Percentiles rank a stretch among this genome's conserved stretches.
phyloP scores from a whole-genome alignment of 2,888 invertebrate species.

The Cantharis rustica region DNA sequence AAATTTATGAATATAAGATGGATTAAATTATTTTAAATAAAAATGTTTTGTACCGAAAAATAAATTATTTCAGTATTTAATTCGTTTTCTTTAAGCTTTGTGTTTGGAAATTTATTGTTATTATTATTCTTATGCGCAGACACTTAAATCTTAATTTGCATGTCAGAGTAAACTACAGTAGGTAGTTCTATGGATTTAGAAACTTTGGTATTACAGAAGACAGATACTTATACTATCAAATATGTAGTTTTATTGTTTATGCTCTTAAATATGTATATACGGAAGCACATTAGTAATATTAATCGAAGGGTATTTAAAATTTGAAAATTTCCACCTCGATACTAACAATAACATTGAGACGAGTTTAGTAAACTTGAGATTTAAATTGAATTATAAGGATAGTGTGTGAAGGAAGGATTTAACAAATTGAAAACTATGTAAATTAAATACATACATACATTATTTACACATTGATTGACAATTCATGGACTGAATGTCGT shows the following conservation, averaged over 20 bases:
- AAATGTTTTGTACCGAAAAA: background rate
- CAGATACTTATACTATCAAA: background rate
- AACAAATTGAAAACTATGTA: conserved; percentile 11
- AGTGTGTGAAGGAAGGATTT: background rate
- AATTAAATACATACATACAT: conserved; percentile 25
- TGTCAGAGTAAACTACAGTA: background rate
- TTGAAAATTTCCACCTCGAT: background rate
- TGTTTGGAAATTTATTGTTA: background rate
- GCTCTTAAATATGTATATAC: background rate
- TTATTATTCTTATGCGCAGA: background rate
- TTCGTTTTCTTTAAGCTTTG: background rate
- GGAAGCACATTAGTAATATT: background rate
- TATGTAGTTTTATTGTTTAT: background rate
- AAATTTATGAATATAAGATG: background rate
- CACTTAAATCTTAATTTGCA: background rate
- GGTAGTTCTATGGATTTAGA: background rate
- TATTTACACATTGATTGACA: conserved; percentile 1
- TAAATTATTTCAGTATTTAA: background rate
- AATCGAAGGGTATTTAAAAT: background rate
- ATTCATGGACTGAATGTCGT: conserved; percentile 6
- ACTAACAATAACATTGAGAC: background rate
- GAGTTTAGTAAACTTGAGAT: background rate
- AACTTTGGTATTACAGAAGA: background rate
- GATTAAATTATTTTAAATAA: background rate
- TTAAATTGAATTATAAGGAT: background rate